Evolutionary conservation across 2,113 vertebrate genomes (phyloP).

Genomic region (Alouatta palliata): DNA sequence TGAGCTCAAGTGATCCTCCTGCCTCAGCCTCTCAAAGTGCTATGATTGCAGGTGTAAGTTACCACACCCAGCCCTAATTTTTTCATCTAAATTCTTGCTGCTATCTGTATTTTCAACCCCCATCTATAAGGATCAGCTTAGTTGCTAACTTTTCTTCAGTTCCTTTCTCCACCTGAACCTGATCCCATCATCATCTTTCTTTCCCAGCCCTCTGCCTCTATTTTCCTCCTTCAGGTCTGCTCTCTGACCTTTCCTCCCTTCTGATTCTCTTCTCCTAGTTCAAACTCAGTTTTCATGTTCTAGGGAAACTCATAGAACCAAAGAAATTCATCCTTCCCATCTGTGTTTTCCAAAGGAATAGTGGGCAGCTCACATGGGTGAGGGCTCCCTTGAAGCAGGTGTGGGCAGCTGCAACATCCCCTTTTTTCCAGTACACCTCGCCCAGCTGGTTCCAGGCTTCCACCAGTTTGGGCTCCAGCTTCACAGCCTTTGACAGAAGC

Average conservation of each 20-base stretch:
- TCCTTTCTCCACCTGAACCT: neutral
- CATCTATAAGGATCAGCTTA: neutral
- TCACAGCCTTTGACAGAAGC: conserved; percentile 91
- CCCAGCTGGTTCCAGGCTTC: conserved; percentile 95
- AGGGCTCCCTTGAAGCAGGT: conserved; percentile 93
- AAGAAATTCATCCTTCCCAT: neutral
- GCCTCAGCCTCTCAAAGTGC: no score
- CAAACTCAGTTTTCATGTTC: neutral
- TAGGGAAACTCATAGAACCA: neutral
- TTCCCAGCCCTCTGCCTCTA: neutral
- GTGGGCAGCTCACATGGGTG: conserved; percentile 84
- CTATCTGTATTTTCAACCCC: neutral
- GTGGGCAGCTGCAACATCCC: conserved; percentile 89
- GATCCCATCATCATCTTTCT: neutral
- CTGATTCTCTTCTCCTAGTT: conserved; percentile 33
- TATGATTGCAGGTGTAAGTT: no score
- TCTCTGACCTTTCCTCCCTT: neutral
- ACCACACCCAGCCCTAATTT: no score
- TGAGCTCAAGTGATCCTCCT: no score
- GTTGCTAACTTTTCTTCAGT: neutral
- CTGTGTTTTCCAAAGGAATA: neutral
- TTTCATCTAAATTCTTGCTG: conserved; percentile 3
- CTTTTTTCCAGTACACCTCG: conserved; percentile 95
- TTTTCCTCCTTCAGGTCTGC: neutral
- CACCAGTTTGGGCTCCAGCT: conserved; percentile 90